A percentile compares a stretch with the other conserved stretches of the same genome.
Evolutionary conservation across 2,797 vertebrate species (phyloP).

Genomic region (Chloroceryle inda): DNA sequence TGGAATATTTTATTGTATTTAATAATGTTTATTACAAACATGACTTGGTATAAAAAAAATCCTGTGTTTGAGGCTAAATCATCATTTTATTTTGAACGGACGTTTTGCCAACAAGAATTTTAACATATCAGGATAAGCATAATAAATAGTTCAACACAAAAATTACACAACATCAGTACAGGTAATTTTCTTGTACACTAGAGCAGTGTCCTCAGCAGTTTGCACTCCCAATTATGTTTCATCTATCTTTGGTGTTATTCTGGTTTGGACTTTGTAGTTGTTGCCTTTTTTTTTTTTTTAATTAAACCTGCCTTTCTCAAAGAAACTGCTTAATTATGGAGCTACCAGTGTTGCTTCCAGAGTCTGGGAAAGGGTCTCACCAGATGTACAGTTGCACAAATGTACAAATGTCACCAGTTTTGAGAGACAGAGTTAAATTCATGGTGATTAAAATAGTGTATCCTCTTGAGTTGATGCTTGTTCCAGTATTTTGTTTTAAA

Average conservation of each 20-base stretch:
- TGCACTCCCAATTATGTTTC: accelerated
- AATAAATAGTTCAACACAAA: background rate
- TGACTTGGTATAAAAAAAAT: background rate
- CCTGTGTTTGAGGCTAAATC: background rate
- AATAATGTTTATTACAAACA: conserved; percentile 37
- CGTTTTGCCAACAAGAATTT: conserved; percentile 16
- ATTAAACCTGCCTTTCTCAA: background rate
- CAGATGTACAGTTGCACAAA: background rate
- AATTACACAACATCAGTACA: background rate
- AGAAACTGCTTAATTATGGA: background rate
- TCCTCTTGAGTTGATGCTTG: background rate
- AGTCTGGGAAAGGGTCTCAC: background rate
- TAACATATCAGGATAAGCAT: background rate
- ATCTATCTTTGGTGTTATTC: background rate
- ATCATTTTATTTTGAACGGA: conserved; percentile 27
- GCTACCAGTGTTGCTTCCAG: background rate
- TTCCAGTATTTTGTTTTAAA: background rate
- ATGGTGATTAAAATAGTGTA: background rate
- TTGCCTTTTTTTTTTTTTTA: background rate
- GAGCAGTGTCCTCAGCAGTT: background rate
- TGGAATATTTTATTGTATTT: conserved; percentile 32
- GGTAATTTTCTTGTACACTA: background rate
- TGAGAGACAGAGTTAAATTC: background rate
- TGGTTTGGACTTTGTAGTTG: background rate
- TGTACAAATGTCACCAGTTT: background rate